Percentiles rank a stretch among this genome's conserved stretches.
These are phyloP conservation scores for Hylaeus anthracinus DNA, from an alignment of 1,140 invertebrate genomes.

Conservation along the genomic window DNA sequence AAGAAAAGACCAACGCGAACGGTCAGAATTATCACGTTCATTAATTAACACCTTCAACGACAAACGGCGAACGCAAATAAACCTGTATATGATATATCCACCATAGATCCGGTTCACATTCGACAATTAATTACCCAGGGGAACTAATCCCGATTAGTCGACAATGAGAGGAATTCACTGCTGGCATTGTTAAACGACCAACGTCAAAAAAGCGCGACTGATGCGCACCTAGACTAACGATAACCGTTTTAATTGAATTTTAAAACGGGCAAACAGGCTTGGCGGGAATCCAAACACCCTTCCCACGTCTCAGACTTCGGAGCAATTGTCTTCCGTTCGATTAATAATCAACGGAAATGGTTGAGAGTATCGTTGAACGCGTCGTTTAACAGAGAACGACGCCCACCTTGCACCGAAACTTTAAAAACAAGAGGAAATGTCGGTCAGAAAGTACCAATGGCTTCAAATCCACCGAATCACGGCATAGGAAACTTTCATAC, in stretches of 20 bases:
- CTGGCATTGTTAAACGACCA: slow-evolving; percentile 36
- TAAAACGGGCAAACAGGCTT: slow-evolving; percentile 35
- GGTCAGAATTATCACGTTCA: slow-evolving; percentile 3
- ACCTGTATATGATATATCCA: neutral
- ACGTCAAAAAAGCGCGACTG: slow-evolving; percentile 13
- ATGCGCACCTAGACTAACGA: neutral
- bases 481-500: slow-evolving; percentile 13
- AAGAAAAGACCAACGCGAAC: neutral
- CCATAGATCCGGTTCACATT: neutral
- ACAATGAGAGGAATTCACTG: slow-evolving; percentile 21
- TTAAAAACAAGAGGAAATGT: neutral
- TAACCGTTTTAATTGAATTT: slow-evolving; percentile 48
- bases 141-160: slow-evolving; percentile 21
- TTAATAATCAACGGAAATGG: slow-evolving; percentile 48
- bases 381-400: slow-evolving; percentile 30
- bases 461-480: neutral
- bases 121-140: slow-evolving; percentile 22
- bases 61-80: neutral
- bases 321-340: slow-evolving; percentile 47
- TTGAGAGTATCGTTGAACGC: slow-evolving; percentile 27
- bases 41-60: slow-evolving; percentile 30
- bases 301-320: slow-evolving; percentile 36
- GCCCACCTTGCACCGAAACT: neutral
- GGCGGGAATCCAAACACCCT: slow-evolving; percentile 43
- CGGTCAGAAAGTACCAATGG: neutral